A percentile compares a stretch with the other conserved stretches of the same genome.
These are phyloP conservation scores for Tragelaphus oryx DNA, from an alignment of 2,797 vertebrate species.

Conservation along the genomic window DNA sequence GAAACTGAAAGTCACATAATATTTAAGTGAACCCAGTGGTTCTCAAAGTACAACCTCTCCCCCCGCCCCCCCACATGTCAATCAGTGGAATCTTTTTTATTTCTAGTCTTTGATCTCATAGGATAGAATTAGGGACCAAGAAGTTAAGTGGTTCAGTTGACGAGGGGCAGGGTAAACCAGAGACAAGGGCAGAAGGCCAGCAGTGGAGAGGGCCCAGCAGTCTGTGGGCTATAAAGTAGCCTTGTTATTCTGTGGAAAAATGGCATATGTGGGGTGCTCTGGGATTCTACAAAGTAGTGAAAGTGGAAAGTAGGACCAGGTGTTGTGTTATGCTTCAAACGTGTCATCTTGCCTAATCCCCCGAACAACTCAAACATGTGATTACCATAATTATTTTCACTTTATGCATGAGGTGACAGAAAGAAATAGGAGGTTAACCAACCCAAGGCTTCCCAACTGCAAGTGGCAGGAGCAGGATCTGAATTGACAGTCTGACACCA, in stretches of 20 bases:
- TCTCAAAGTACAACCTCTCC: not conserved
- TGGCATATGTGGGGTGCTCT: not conserved
- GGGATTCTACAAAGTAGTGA: not conserved
- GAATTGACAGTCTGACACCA: not conserved
- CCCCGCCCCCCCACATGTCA: rapidly evolving
- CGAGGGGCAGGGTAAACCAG: not conserved
- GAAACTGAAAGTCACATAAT: not conserved
- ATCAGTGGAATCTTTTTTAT: not conserved
- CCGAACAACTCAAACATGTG: not conserved
- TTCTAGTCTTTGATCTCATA: not conserved
- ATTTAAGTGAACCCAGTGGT: not conserved
- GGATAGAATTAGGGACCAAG: not conserved
- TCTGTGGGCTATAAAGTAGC: not conserved
- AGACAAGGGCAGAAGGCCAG: not conserved
- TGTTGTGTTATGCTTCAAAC: not conserved
- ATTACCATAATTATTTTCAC: not conserved
- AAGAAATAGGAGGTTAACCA: not conserved
- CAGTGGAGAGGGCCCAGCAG: not conserved
- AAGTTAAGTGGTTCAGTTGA: not conserved
- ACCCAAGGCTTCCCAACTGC: not conserved
- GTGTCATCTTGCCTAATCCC: not conserved
- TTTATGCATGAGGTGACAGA: not conserved
- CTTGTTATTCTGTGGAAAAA: not conserved
- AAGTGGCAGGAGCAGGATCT: not conserved
- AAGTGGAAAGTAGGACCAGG: not conserved